Conservation (phyloP, 1,140 invertebrate genomes). For the Neotoxoptera formosana region DNA sequence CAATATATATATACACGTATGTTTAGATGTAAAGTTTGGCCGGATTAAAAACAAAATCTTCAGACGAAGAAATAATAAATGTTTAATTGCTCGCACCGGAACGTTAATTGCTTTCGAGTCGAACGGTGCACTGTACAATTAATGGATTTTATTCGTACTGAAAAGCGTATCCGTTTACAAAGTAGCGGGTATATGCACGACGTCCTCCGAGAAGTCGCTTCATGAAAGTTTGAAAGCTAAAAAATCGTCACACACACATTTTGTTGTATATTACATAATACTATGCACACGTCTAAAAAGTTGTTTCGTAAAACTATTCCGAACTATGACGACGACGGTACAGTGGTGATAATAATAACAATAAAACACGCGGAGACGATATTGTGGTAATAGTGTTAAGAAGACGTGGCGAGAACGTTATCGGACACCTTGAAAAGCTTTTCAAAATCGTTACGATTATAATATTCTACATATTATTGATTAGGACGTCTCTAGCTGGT, state of each 20-base stretch:
- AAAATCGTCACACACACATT: neutral
- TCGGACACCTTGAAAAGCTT: neutral
- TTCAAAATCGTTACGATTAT: neutral
- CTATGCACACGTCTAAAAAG: neutral
- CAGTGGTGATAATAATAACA: neutral
- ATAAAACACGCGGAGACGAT: neutral
- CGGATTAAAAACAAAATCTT: neutral
- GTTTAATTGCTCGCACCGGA: neutral
- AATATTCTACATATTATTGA: neutral
- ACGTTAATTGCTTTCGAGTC: conserved; percentile 9
- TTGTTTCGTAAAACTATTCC: neutral
- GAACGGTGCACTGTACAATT: neutral
- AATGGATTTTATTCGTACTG: neutral
- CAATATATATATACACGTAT: neutral
- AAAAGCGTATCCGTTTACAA: neutral
- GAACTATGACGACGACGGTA: neutral
- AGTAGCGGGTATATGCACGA: neutral
- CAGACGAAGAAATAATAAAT: neutral
- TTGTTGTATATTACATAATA: neutral
- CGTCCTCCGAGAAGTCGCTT: neutral
- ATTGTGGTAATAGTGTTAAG: neutral
- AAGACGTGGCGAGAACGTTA: neutral
- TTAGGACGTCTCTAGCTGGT: too few relatives aligned
- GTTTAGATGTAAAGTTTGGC: neutral
- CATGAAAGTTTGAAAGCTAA: neutral